These are phyloP conservation scores for Pteropus rufus DNA, from an alignment of 2,797 vertebrate genomes.

Conservation along the genomic window DNA sequence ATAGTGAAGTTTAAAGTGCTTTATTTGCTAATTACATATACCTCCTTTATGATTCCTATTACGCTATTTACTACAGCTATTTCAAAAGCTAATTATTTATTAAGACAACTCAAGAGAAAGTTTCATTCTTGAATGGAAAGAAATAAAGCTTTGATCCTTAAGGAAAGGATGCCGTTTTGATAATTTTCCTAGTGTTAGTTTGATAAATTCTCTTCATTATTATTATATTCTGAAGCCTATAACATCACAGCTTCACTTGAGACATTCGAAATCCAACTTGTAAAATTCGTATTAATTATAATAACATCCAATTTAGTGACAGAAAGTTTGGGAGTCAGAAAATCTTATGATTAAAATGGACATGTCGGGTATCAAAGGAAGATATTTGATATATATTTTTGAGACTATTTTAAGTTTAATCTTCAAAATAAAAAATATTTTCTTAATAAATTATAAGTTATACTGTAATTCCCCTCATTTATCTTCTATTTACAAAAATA, in stretches of 20 bases:
- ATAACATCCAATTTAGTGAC: conserved; percentile 75
- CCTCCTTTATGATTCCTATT: conserved; percentile 15
- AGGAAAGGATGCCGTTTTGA: conserved; percentile 33
- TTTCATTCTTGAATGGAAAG: conserved; percentile 31
- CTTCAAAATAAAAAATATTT: conserved; percentile 65
- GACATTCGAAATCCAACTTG: conserved; percentile 74
- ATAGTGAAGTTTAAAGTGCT: conserved; percentile 7
- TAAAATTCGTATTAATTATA: conserved; percentile 80
- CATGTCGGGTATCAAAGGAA: conserved; percentile 71
- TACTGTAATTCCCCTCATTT: conserved; percentile 44
- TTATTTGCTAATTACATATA: conserved; percentile 28
- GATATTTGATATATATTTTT: conserved; percentile 47
- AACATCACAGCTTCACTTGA: conserved; percentile 60
- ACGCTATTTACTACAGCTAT: conserved; percentile 5
- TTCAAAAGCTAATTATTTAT: conserved; percentile 55
- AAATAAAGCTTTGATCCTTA: conserved; percentile 32
- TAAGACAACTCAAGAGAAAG: conserved; percentile 31
- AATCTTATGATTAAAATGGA: conserved; percentile 68
- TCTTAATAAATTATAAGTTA: conserved; percentile 42
- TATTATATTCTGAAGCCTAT: conserved; percentile 71
- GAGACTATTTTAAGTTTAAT: conserved; percentile 65
- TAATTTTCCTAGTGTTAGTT: not conserved
- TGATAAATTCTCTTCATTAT: conserved; percentile 39
- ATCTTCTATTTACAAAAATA: conserved; percentile 62
- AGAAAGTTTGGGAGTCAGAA: conserved; percentile 74